Evolutionary conservation across 30 jellyfish, hydroid and myxozoan species (phyloP).

Genomic region (Phacellophora camtschatica): DNA sequence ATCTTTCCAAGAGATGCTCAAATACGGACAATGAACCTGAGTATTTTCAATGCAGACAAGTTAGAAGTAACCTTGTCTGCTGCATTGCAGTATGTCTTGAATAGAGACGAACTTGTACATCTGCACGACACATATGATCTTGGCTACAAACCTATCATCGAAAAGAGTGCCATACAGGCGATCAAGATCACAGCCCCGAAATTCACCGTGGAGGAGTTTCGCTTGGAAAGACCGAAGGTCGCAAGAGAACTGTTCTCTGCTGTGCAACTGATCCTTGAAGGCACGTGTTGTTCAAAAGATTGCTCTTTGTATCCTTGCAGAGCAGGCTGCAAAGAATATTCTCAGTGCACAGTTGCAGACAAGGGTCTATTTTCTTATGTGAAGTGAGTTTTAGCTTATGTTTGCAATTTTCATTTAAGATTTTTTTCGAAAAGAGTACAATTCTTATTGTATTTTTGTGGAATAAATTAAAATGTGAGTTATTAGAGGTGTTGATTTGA

Average conservation of each 20-base stretch:
- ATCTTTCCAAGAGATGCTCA: slow-evolving; percentile 38
- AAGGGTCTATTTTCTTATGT: slow-evolving; percentile 47
- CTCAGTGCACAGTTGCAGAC: slow-evolving; percentile 48
- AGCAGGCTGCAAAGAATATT: slow-evolving; percentile 48
- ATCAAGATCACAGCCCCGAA: slow-evolving; percentile 53
- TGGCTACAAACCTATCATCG: slow-evolving; percentile 50
- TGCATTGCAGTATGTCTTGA: slow-evolving; percentile 39
- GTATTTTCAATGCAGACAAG: slow-evolving; percentile 46
- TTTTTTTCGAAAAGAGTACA: too few species aligned
- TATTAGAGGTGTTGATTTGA: too few species aligned
- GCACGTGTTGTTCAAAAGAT: slow-evolving; percentile 62
- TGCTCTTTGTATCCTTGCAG: not conserved
- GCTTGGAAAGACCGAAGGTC: slow-evolving; percentile 34
- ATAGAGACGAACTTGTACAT: slow-evolving; percentile 44
- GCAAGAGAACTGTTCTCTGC: slow-evolving; percentile 22
- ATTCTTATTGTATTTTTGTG: too few species aligned
- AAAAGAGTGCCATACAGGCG: slow-evolving; percentile 45
- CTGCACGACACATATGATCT: slow-evolving; percentile 76
- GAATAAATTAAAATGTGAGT: too few species aligned
- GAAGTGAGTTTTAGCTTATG: slow-evolving; percentile 13
- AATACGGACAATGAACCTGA: not conserved
- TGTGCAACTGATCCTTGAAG: slow-evolving; percentile 34
- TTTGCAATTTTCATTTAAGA: too few species aligned
- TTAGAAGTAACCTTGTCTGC: slow-evolving; percentile 38
- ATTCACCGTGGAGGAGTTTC: slow-evolving; percentile 53